Percentiles rank a stretch among this genome's conserved stretches.
phyloP scores from a whole-genome alignment of 2,888 invertebrate species.

The Tribolium freemani region DNA sequence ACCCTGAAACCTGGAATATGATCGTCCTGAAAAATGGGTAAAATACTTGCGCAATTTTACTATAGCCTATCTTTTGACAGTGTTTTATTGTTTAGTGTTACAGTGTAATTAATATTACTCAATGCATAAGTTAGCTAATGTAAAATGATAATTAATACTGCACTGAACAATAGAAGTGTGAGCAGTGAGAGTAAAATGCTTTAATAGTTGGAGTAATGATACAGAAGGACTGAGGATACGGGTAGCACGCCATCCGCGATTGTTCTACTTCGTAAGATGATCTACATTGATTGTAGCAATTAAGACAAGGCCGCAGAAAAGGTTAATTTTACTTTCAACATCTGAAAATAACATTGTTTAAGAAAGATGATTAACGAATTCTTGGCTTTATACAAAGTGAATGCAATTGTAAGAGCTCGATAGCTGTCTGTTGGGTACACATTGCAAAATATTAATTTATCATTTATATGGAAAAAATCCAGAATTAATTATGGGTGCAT shows the following conservation, averaged over 20 bases:
- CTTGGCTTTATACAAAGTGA: conserved; percentile 4
- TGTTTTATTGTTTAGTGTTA: conserved; percentile 23
- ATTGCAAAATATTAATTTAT: no score
- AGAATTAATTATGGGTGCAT: no score
- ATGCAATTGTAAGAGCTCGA: no score
- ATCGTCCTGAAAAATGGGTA: background rate
- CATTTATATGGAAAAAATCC: no score
- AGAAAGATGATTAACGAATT: background rate
- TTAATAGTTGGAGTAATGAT: conserved; percentile 6
- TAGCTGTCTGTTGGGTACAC: no score
- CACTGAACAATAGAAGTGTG: conserved; percentile 33
- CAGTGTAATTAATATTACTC: conserved; percentile 34
- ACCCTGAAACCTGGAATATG: background rate
- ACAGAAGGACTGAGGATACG: conserved; percentile 46
- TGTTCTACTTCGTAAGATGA: conserved; percentile 56
- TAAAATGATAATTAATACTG: conserved; percentile 45
- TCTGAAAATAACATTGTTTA: background rate
- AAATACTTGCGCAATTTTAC: background rate
- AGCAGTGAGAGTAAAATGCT: conserved; percentile 40
- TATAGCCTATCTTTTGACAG: background rate
- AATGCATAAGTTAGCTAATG: conserved; percentile 46
- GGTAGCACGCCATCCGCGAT: conserved; percentile 53
- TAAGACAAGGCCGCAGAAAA: conserved; percentile 61
- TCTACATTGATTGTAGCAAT: conserved; percentile 62
- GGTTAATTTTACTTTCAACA: conserved; percentile 53